Conservation (phyloP, 2,113 vertebrate species). For the Odocoileus virginianus region DNA sequence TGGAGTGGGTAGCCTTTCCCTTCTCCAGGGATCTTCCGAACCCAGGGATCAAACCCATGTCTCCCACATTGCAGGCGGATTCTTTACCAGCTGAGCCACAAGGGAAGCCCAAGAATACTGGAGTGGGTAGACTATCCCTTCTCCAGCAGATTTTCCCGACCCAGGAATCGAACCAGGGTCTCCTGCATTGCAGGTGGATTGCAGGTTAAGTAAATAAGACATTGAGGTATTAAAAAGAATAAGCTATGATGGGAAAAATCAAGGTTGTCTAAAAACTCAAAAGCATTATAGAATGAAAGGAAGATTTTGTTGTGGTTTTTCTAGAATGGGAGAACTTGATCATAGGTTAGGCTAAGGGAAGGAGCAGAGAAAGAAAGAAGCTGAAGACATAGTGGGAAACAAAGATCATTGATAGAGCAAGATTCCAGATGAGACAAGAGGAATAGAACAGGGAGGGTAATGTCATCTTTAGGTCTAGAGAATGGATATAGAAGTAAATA, state of each 20-base stretch:
- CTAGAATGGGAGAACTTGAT: neutral
- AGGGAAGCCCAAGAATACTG: neutral
- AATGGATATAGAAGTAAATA: neutral
- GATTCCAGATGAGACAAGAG: neutral
- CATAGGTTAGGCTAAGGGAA: neutral
- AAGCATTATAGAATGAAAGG: neutral
- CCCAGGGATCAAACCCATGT: neutral
- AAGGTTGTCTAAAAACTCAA: neutral
- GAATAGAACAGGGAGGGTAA: neutral
- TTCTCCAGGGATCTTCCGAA: neutral
- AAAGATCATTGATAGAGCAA: neutral
- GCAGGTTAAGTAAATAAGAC: neutral
- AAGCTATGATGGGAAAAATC: neutral
- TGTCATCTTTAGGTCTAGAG: neutral
- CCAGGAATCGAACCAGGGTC: neutral
- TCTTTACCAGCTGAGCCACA: neutral
- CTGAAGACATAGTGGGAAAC: neutral
- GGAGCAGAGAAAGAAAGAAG: neutral
- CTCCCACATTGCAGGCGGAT: neutral
- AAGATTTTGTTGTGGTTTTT: neutral
- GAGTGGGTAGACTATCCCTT: neutral
- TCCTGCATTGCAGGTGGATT: neutral
- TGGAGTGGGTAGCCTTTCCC: neutral
- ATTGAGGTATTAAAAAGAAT: neutral
- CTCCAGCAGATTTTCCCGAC: neutral